phyloP scores from a whole-genome alignment of 2,888 invertebrate genomes.

The Agonopterix arenella region DNA sequence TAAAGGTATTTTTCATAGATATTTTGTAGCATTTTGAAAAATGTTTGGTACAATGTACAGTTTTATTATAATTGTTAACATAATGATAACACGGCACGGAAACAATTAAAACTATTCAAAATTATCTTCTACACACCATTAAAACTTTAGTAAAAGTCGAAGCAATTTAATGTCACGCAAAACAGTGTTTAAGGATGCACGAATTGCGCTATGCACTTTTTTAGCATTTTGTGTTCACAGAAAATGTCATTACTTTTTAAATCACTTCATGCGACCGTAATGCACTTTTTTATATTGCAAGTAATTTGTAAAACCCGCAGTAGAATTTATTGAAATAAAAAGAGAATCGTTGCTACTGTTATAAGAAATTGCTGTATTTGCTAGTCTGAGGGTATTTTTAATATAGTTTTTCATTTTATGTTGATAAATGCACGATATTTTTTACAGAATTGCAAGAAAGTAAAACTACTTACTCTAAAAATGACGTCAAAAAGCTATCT shows the following conservation, averaged over 20 bases:
- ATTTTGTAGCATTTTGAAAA: too few relatives aligned
- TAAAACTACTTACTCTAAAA: too few relatives aligned
- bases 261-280: constrained; percentile 4
- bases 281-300: neutral
- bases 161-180: constrained; percentile 60
- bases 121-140: constrained; percentile 16
- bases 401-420: neutral
- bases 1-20: too few relatives aligned
- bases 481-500: too few relatives aligned
- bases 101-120: too few relatives aligned
- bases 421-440: neutral
- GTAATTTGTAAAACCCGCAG: neutral
- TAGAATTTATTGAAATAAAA: neutral
- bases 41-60: too few relatives aligned
- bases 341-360: neutral
- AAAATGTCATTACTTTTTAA: constrained; percentile 41
- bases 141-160: constrained; percentile 37
- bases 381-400: neutral
- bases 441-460: too few relatives aligned
- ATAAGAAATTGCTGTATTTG: neutral
- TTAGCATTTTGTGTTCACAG: constrained; percentile 28
- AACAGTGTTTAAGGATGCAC: constrained; percentile 48
- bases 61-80: too few relatives aligned
- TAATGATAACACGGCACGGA: too few relatives aligned
- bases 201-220: constrained; percentile 31